A percentile compares a stretch with the other conserved stretches of the same genome.
phyloP scores from a whole-genome alignment of 1,140 invertebrate species.

The Antheraea mylitta region DNA sequence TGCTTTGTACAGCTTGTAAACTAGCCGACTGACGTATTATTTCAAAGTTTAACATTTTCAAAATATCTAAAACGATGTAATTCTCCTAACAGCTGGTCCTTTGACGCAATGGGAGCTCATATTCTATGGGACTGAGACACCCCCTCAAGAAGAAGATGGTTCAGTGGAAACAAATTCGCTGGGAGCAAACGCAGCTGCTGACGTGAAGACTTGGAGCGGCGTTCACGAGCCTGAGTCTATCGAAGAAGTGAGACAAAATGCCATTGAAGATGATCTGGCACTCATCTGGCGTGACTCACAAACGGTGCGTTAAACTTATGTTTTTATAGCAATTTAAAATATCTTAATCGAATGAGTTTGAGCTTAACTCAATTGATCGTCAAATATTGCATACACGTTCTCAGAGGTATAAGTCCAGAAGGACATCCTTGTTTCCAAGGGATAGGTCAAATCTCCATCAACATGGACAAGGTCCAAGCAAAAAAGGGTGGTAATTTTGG shows the following conservation, averaged over 20 bases:
- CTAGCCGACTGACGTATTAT: not conserved
- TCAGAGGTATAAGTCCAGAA: too few relatives aligned
- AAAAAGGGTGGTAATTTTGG: too few relatives aligned
- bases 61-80: not conserved
- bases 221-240: conserved; percentile 33
- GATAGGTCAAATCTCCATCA: too few relatives aligned
- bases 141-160: conserved; percentile 78
- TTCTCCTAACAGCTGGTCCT: conserved; percentile 63
- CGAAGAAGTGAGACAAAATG: conserved; percentile 49
- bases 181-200: not conserved
- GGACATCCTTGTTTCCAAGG: too few relatives aligned
- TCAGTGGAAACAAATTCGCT: conserved; percentile 46
- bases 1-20: not conserved
- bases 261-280: conserved; percentile 55
- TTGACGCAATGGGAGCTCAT: conserved; percentile 86
- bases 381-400: too few relatives aligned
- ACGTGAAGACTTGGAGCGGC: conserved; percentile 32
- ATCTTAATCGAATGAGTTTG: too few relatives aligned
- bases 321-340: too few relatives aligned
- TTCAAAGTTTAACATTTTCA: not conserved
- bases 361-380: too few relatives aligned
- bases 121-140: conserved; percentile 86
- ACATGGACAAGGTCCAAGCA: too few relatives aligned
- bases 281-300: conserved; percentile 62
- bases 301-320: conserved; percentile 38